Base-by-base conservation (phyloP, 2,888 invertebrate genomes). In the Euzetes globulus region DNA sequence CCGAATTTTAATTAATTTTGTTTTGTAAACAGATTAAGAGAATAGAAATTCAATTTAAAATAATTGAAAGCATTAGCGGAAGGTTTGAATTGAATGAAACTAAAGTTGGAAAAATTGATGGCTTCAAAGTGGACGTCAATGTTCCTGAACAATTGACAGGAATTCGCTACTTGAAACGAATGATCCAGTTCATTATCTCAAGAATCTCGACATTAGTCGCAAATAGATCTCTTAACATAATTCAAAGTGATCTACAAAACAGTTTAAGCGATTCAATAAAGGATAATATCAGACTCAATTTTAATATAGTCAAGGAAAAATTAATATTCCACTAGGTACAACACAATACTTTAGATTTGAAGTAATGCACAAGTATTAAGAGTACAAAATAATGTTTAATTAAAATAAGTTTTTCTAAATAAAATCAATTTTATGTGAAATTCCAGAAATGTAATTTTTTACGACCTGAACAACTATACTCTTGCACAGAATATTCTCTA, bases 121-220 rank as follows among this genome's bases (percentile, higher is more conserved):
- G 65, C 15, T 37, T 65, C 9, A 65, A 41, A 37, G 37, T 65
- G 1, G 41, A 65, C n/a, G 65, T 65, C 37, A 65, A 65, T 65
- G 37, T 65, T 29, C 65, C 65, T 1, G 65, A 65, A 37, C 6
- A 65, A 17, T 19, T 65, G 7, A 41, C 33, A 9, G 37, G 19
- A 17, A n/a, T 37, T 19, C n/a, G 37, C 3, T 19, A 33, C 4
- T 19, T 65, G 13, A 65, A 65, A 19, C 5, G 19, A 11, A 37
- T 65, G n/a, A 65, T 65, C 2, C 33, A 65, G 19, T 37, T 15
- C n/a, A 13, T 65, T 9, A n/a, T 65, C 9, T 65, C 65, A 2
- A 33, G 19, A 37, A 37, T 65, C 1, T 37, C 65, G 1, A 65
- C 65, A 29, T 5, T 65, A 7, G 29, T 65, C n/a, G 65, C 65